Percentiles rank a stretch among this genome's conserved stretches.
Evolutionary conservation across 2,113 vertebrate species (phyloP).

Genomic region (Lophotis ruficrista): DNA sequence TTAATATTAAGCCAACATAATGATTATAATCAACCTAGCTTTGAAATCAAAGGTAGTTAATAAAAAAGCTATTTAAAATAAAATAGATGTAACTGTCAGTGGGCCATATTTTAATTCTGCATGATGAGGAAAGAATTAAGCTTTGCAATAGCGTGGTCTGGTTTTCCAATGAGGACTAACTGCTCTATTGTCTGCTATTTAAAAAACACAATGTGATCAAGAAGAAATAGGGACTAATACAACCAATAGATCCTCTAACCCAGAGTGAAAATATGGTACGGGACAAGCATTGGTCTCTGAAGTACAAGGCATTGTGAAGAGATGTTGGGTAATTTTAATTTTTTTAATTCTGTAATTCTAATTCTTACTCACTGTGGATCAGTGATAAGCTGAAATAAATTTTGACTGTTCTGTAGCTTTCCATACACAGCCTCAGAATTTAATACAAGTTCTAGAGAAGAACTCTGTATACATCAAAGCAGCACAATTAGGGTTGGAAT

Average conservation of each 20-base stretch:
- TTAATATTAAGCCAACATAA: background rate
- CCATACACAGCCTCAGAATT: background rate
- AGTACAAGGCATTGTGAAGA: background rate
- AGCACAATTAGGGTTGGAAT: background rate
- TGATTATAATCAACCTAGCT: background rate
- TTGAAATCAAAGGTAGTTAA: background rate
- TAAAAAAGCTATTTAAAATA: background rate
- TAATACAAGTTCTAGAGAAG: background rate
- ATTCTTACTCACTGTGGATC: background rate
- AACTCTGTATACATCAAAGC: background rate
- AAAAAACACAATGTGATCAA: background rate
- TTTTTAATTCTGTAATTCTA: background rate
- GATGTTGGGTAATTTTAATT: background rate
- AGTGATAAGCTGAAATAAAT: background rate
- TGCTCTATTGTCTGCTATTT: background rate
- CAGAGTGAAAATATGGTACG: background rate
- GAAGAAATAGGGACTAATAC: background rate
- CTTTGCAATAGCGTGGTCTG: background rate
- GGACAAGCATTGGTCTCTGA: background rate
- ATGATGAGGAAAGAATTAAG: background rate
- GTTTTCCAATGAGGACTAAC: background rate
- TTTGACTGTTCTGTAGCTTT: background rate
- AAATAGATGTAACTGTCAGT: background rate
- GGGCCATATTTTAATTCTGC: background rate
- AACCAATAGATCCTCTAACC: background rate